Percentiles rank a stretch among this genome's conserved stretches.
These are phyloP conservation scores for Noctua comes DNA, from an alignment of 2,888 invertebrate genomes.

Conservation along the genomic window DNA sequence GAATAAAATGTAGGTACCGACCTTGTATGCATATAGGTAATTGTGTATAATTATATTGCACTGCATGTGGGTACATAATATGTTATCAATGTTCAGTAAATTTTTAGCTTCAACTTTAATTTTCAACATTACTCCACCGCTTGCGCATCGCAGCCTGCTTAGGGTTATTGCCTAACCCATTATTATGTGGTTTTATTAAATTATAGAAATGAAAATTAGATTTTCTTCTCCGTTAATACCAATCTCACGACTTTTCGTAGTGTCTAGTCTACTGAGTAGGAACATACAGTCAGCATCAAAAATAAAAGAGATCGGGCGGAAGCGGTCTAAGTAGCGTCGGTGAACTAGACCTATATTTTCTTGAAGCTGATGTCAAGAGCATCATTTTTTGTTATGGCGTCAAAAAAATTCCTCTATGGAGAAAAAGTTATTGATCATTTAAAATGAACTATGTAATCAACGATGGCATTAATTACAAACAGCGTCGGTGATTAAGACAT, in stretches of 20 bases:
- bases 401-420: no score
- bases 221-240: conserved; percentile 50
- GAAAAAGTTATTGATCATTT: no score
- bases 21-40: neutral
- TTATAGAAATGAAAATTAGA: conserved; percentile 60
- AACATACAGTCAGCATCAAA: conserved; percentile 13
- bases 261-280: neutral
- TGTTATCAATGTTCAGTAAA: neutral
- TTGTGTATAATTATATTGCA: no score
- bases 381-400: no score
- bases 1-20: neutral
- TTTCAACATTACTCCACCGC: no score
- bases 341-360: no score
- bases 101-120: neutral
- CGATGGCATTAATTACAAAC: no score
- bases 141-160: neutral
- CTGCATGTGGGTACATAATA: neutral
- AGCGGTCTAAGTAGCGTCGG: no score
- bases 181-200: conserved; percentile 78
- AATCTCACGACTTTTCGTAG: conserved; percentile 51
- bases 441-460: no score
- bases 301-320: no score
- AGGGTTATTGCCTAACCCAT: conserved; percentile 63
- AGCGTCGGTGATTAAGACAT: no score
- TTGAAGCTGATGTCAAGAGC: no score